Evolutionary conservation across 2,888 invertebrate species (phyloP), one percentile per base, ranked within the genome.

Genomic region (Nineta flava): DNA sequence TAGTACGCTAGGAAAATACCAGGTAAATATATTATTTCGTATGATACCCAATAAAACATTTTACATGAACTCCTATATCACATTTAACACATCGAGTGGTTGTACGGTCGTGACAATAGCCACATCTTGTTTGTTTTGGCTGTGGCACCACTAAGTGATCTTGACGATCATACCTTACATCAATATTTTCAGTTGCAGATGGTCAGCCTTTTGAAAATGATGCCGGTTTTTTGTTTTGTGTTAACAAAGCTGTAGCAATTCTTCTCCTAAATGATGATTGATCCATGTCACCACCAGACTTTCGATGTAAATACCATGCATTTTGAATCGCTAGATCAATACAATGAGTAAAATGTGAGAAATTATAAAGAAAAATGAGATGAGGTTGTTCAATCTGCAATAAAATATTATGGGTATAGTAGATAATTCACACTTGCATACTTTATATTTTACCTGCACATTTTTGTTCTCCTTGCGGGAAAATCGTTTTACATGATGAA

Each of bases 311-410:
- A n/a, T 58, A 56, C 59, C 58, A 60, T 13, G 56, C 55, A 54
- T 60, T 62, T 44, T 59, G 57, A 32, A 56, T 52, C 7, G 57
- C 55, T 53, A 56, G 53, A 53, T 59, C 59, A 21, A 60, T 44
- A 32, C 53, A 55, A 32, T 60, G 57, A n/a, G 50, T 13, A n/a
- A 59, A 48, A n/a, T 59, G 50, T 7, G 59, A 54, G 51, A 60
- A 57, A 16, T 43, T 43, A 19, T 43, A 43, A 12, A 43, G 10
- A 17, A 13, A 21, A n/a, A 44, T 21, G n/a, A 44, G 17, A 44
- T 44, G 44, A n/a, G 44, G 44, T 21, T 44, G 19, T 44, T 44
- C 44, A n/a, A 44, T 21, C 19, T 19, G n/a, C 5, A 42, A 42
- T 60, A 62, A 55, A 35, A 7, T n/a, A 35, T 35, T 35, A 5